Evolutionary conservation across 1,140 invertebrate genomes (phyloP), one percentile per base, ranked within the genome.

Genomic region (Drosophila lini): DNA sequence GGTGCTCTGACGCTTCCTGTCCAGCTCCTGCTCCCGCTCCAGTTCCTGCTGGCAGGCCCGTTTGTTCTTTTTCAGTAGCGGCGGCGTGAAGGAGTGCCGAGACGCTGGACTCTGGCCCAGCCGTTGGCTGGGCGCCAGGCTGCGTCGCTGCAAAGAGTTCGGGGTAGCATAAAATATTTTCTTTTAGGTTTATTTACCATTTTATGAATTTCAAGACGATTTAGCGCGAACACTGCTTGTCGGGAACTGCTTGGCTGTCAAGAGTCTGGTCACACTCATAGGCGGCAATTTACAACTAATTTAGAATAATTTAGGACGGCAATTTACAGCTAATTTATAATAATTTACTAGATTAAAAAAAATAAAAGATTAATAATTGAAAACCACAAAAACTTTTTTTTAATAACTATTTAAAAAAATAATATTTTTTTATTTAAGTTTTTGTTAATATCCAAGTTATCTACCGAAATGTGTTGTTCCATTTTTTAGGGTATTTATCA

Each of bases 91-190:
- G 16, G 53, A 55, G 7, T 73, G 61, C 5, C 64, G 84, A 28
- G 84, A 40, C 11, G 64, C 79, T 8, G 78, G 47, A 3, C 55
- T 48, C 38, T 48, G 59, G 15, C 71, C 67, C n/a, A 68, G 19
- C 28, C 76, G 70, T 74, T 92, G 91, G 38, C 91, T 92, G 2
- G 91, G 91, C 8, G 91, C 91, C 42, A 92, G 57, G 57, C 91
- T 92, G 44, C 91, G 91, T 3, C 90, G 67, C 91, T 92, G 19
- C 3, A 57, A 38, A 1, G 19, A 13, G 4, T 22, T 19, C 38
- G 2, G 3, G 8, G n/a, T 34, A 16, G 6, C 10, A 13, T 5
- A 9, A 36, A 47, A 55, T 25, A 31, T 2, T 25, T 3, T 5
- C 7, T 1, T 25, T 16, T 9, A 1, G 25, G 8, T 40, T 19